A percentile compares a stretch with the other conserved stretches of the same genome.
These are phyloP conservation scores for Phthorimaea operculella DNA, from an alignment of 1,140 invertebrate genomes.

Conservation along the genomic window DNA sequence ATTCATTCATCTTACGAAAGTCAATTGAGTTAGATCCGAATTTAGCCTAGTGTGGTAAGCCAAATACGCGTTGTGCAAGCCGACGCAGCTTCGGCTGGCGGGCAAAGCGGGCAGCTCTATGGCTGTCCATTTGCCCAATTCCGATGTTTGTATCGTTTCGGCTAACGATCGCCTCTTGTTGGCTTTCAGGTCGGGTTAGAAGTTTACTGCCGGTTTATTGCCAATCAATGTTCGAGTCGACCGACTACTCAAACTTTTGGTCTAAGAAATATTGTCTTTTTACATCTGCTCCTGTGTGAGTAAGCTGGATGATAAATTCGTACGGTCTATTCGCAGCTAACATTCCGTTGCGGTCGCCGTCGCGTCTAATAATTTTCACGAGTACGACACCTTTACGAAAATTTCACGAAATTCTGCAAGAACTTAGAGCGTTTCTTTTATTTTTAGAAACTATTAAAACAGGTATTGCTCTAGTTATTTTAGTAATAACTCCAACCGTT, in stretches of 20 bases:
- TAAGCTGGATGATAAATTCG: no score
- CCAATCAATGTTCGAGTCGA: no score
- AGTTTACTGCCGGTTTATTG: no score
- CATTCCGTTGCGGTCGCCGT: background rate
- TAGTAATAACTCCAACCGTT: no score
- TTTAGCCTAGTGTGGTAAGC: conserved; percentile 52
- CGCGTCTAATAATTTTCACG: background rate
- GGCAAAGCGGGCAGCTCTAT: background rate
- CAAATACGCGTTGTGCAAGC: conserved; percentile 47
- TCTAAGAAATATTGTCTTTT: no score
- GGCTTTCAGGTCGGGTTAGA: no score
- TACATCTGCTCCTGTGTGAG: no score
- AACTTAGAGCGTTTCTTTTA: no score
- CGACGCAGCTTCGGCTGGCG: conserved; percentile 10
- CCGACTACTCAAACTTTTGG: no score
- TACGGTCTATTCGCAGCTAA: background rate
- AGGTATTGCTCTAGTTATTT: no score
- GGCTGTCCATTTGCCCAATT: conserved; percentile 1
- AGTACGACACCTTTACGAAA: background rate
- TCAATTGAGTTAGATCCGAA: conserved; percentile 50
- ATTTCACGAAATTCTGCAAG: no score
- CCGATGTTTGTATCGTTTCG: conserved; percentile 1
- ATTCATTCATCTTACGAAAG: conserved; percentile 59
- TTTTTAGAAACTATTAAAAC: no score
- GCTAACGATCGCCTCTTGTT: background rate